Conservation (phyloP, 2,797 vertebrate genomes). For the Oreochromis grahami region DNA sequence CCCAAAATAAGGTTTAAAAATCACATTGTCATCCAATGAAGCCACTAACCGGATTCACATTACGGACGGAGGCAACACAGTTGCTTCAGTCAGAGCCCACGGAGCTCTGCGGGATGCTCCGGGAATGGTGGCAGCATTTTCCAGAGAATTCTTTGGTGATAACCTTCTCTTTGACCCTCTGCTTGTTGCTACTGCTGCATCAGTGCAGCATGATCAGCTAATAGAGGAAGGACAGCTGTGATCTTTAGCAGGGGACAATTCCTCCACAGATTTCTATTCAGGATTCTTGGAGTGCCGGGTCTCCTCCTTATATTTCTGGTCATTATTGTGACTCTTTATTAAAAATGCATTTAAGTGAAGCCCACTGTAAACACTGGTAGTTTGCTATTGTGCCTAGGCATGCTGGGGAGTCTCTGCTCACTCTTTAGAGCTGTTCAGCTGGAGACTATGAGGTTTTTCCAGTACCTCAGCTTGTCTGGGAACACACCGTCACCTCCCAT, state of each 20-base stretch:
- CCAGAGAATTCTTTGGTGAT: not conserved
- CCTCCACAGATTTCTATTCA: not conserved
- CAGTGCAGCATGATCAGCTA: not conserved
- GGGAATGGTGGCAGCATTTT: not conserved
- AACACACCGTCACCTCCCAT: not conserved
- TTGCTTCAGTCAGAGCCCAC: not conserved
- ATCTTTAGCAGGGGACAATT: not conserved
- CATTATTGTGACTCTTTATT: not conserved
- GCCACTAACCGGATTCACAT: accelerated
- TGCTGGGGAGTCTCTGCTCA: not conserved
- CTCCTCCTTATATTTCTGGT: not conserved
- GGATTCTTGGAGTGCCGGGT: not conserved
- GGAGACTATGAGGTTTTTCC: not conserved
- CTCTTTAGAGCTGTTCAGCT: not conserved
- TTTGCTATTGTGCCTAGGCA: accelerated
- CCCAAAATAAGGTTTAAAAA: not conserved
- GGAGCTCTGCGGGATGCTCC: not conserved
- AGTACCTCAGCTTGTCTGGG: not conserved
- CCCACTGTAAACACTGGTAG: not conserved
- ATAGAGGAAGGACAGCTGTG: not conserved
- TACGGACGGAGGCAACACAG: accelerated
- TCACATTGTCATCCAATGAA: not conserved
- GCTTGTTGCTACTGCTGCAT: not conserved
- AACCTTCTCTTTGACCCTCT: not conserved
- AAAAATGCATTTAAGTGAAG: not conserved